phyloP scores from a whole-genome alignment of 2,797 vertebrate genomes.

The Hipposideros larvatus region DNA sequence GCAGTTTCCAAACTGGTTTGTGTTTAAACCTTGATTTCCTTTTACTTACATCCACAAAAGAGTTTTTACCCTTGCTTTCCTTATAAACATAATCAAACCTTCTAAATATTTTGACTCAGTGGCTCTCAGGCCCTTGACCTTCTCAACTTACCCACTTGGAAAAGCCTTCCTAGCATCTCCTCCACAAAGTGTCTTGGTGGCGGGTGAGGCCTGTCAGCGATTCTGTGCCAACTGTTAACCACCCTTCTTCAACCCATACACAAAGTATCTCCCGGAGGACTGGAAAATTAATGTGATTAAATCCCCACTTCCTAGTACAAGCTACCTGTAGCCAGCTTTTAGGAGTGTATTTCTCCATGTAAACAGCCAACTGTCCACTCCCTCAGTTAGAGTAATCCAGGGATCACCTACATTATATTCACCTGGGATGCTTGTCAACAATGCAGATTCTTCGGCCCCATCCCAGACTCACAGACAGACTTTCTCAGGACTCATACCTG shows the following conservation, averaged over 20 bases:
- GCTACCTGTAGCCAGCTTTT: neutral
- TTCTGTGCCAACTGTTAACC: neutral
- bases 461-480: neutral
- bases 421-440: neutral
- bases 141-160: neutral
- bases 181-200: neutral
- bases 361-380: neutral
- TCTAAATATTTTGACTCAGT: neutral
- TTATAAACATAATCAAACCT: neutral
- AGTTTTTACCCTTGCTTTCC: neutral
- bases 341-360: neutral
- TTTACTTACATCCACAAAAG: neutral
- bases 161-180: neutral
- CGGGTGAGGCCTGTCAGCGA: rapidly evolving
- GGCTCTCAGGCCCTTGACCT: neutral
- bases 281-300: neutral
- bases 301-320: neutral
- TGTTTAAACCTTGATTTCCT: constrained; percentile 14
- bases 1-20: neutral
- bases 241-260: neutral
- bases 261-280: neutral
- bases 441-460: neutral
- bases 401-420: neutral
- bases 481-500: neutral
- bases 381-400: neutral